phyloP scores from a whole-genome alignment of 2,797 vertebrate species.

The Lithobates pipiens region DNA sequence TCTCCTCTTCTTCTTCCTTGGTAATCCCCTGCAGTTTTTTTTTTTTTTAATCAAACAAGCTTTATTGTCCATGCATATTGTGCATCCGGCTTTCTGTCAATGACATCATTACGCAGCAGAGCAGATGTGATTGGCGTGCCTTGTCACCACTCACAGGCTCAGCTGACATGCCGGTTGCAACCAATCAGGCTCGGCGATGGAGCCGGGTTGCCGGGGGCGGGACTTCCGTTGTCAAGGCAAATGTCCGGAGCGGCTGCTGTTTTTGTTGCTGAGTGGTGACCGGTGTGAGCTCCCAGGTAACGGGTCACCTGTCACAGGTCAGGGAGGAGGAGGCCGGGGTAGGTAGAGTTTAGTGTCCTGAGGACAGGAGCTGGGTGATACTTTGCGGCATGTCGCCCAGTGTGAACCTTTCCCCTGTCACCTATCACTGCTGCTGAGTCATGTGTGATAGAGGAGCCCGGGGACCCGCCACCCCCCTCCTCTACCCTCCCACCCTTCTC shows the following conservation, averaged over 20 bases:
- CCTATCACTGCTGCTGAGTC: conserved; percentile 42
- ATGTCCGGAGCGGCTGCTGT: conserved; percentile 57
- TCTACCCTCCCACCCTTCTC: not conserved
- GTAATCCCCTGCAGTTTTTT: not conserved
- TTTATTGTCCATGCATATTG: conserved; percentile 14
- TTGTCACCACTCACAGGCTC: not conserved
- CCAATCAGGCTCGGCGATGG: not conserved
- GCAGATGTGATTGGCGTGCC: not conserved
- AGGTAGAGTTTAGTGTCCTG: too few species aligned
- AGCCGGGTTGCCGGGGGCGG: conserved; percentile 46
- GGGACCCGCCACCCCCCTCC: not conserved
- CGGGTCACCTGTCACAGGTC: conserved; percentile 21
- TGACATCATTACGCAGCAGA: conserved; percentile 25
- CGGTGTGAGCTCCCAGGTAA: conserved; percentile 55
- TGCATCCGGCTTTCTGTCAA: not conserved
- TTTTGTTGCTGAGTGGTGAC: conserved; percentile 57
- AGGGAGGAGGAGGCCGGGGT: not conserved
- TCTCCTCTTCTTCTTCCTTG: too few species aligned
- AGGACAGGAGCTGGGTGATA: not conserved
- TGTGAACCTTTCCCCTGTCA: not conserved
- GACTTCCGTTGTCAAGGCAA: conserved; percentile 60
- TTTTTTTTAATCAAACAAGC: conserved; percentile 28
- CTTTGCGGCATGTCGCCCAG: conserved; percentile 54
- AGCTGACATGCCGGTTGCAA: conserved; percentile 18
- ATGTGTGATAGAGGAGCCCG: conserved; percentile 22